These are phyloP conservation scores for Platalea minor DNA, from an alignment of 2,797 vertebrate species.

Conservation along the genomic window DNA sequence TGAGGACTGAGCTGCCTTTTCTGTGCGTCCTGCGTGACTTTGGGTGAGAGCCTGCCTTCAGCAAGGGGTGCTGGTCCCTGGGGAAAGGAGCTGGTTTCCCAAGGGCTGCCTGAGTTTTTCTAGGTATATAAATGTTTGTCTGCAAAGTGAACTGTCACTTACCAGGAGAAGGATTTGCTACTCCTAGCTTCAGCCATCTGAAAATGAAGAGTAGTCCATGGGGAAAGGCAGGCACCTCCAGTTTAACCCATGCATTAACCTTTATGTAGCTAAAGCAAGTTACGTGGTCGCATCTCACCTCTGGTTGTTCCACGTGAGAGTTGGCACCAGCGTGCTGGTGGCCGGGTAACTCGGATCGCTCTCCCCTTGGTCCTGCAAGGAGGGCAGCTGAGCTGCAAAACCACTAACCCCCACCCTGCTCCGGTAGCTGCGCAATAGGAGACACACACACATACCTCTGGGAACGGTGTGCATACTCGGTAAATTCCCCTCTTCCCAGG, in stretches of 20 bases:
- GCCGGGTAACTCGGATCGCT: accelerated
- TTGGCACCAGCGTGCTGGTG: accelerated
- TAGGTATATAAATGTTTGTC: not conserved
- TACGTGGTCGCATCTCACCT: accelerated
- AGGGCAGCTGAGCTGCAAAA: not conserved
- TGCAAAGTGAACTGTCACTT: not conserved
- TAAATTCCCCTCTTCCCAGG: not conserved
- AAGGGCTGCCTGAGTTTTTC: not conserved
- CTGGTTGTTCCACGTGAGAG: accelerated
- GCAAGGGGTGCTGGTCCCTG: not conserved
- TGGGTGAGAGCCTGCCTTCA: not conserved
- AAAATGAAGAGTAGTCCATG: not conserved
- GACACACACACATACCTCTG: not conserved
- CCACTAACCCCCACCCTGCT: not conserved
- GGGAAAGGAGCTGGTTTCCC: not conserved
- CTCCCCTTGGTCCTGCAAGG: not conserved
- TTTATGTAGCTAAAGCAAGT: not conserved
- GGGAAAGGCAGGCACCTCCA: not conserved
- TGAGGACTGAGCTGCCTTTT: not conserved
- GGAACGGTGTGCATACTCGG: not conserved
- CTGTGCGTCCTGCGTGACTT: not conserved
- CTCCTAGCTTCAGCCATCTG: not conserved
- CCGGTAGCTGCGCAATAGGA: not conserved
- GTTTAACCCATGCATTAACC: not conserved
- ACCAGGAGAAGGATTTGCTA: not conserved